Evolutionary conservation across 2,888 invertebrate species (phyloP).

Genomic region (Aphodius sticticus): DNA sequence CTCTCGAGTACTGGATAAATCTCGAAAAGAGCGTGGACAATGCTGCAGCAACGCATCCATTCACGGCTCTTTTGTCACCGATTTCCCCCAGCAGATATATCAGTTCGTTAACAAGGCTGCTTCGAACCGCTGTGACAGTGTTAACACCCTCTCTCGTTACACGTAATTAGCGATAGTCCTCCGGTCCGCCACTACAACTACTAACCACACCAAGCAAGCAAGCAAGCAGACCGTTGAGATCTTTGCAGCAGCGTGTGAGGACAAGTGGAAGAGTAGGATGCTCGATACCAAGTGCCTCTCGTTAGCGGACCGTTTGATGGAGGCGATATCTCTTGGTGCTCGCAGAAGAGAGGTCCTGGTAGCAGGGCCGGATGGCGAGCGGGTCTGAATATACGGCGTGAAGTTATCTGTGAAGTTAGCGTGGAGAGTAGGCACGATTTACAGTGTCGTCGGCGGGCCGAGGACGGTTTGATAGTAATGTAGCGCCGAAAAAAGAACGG

Average conservation of each 20-base stretch:
- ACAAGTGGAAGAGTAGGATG: slow-evolving; percentile 21
- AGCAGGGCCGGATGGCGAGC: neutral
- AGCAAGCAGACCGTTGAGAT: neutral
- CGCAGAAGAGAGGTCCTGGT: slow-evolving; percentile 8
- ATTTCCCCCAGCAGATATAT: neutral
- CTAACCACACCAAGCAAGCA: neutral
- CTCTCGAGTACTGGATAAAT: no score
- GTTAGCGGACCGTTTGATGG: slow-evolving; percentile 31
- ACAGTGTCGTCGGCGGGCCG: slow-evolving; percentile 33
- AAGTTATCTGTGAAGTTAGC: slow-evolving; percentile 7
- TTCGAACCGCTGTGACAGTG: slow-evolving; percentile 13
- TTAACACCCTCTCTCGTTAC: slow-evolving; percentile 37
- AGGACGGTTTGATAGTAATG: slow-evolving; percentile 48
- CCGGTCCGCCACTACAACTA: neutral
- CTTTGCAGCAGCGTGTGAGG: slow-evolving; percentile 7
- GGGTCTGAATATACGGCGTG: neutral
- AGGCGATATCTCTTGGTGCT: slow-evolving; percentile 29
- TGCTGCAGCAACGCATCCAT: neutral
- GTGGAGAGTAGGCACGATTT: slow-evolving; percentile 48
- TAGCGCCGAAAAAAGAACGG: slow-evolving; percentile 47
- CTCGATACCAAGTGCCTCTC: slow-evolving; percentile 24
- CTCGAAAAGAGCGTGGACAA: neutral
- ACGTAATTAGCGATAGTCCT: slow-evolving; percentile 32
- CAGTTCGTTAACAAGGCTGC: slow-evolving; percentile 4
- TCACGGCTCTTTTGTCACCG: neutral